Conservation (phyloP, 2,888 invertebrate genomes). For the Scaptomyza cyrtandrae region DNA sequence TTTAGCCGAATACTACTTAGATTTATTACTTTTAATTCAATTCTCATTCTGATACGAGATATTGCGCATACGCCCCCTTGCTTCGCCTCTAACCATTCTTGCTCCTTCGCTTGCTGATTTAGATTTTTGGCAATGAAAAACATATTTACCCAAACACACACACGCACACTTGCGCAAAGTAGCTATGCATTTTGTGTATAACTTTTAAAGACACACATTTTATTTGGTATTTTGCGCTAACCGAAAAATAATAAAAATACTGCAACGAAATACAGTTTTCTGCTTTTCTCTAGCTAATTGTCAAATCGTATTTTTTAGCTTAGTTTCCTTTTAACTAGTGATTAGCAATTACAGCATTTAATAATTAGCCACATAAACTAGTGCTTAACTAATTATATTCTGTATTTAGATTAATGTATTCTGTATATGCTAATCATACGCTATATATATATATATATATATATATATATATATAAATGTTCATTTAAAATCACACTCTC, state of each 20-base stretch:
- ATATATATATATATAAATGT: conserved; percentile 25
- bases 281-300: conserved; percentile 35
- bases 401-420: conserved; percentile 43
- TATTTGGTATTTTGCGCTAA: conserved; percentile 15
- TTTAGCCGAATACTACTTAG: conserved; percentile 6
- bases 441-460: conserved; percentile 25
- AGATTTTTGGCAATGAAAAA: conserved; percentile 16
- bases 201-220: conserved; percentile 17
- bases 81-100: conserved; percentile 60
- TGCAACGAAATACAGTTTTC: conserved; percentile 1
- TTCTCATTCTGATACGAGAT: conserved; percentile 27
- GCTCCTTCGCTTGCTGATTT: conserved; percentile 52
- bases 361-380: conserved; percentile 36
- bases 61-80: conserved; percentile 69
- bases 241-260: background rate
- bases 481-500: conserved; percentile 34
- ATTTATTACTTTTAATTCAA: conserved; percentile 52
- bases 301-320: conserved; percentile 49
- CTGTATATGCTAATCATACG: conserved; percentile 51
- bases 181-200: conserved; percentile 50
- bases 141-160: conserved; percentile 3
- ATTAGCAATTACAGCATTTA: conserved; percentile 42
- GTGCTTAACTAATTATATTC: conserved; percentile 22
- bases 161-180: conserved; percentile 28
- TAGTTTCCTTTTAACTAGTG: conserved; percentile 41